phyloP scores from a whole-genome alignment of 2,888 invertebrate genomes.

The Coronaproctus castanopsis region DNA sequence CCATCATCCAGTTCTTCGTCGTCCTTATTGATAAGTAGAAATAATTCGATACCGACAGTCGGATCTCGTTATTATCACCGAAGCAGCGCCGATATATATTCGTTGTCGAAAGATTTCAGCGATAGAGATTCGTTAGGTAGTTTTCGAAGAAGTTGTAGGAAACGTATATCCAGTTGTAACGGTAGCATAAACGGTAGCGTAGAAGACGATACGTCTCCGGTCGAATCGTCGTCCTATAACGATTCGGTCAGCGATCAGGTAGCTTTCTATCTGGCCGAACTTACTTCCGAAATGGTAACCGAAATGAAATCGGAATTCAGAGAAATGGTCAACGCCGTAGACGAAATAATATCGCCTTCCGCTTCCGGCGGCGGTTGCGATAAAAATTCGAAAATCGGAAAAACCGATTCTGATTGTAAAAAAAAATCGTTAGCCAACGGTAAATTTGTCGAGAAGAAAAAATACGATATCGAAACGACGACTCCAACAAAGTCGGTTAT shows the following conservation, averaged over 20 bases:
- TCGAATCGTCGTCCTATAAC: slow-evolving; percentile 7
- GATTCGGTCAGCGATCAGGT: slow-evolving; percentile 54
- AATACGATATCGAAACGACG: background rate
- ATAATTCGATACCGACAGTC: slow-evolving; percentile 14
- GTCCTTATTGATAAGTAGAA: slow-evolving; percentile 8
- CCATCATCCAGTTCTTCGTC: background rate
- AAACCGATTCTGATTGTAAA: background rate
- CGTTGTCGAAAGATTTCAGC: background rate
- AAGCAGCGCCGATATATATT: background rate
- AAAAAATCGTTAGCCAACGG: background rate
- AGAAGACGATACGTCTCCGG: background rate
- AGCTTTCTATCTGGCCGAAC: slow-evolving; percentile 55
- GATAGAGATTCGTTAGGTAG: too few species aligned
- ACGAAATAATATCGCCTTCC: slow-evolving; percentile 41
- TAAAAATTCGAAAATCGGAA: background rate
- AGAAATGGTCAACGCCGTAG: slow-evolving; percentile 50
- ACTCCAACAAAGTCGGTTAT: background rate
- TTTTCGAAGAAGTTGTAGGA: background rate
- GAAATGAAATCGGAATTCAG: slow-evolving; percentile 45
- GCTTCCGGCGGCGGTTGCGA: background rate
- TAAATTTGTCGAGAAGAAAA: background rate
- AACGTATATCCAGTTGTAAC: background rate
- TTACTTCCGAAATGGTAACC: slow-evolving; percentile 55
- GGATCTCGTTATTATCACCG: background rate
- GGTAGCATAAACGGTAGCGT: background rate